Evolutionary conservation across 2,888 invertebrate genomes (phyloP), one percentile per base, ranked within the genome.

Genomic region (Drosophila recens): DNA sequence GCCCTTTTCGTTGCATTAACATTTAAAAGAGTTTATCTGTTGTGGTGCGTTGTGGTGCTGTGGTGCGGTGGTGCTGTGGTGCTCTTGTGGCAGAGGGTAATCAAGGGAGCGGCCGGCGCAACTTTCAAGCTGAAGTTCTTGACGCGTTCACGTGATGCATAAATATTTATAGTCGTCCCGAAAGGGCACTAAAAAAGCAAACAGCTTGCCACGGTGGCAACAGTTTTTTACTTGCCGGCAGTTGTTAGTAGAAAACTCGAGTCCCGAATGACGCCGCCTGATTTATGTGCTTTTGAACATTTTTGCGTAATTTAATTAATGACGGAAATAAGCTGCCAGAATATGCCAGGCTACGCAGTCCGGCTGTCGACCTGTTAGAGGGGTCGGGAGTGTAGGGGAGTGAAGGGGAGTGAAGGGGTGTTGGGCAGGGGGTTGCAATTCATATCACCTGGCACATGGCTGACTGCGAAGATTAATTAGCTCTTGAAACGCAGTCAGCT

Each of bases 281-380:
- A 89, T 89, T 89, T 89, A 89, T 90, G 90, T 78, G 90, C 79
- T 90, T 90, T 87, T 87, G 86, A 89, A 82, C 79, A 88, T 89
- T 89, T 78, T 81, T 80, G 80, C 83, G 84, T 88, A 84, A 89
- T 87, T 90, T 89, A 89, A 89, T 89, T 89, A 90, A 89, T 90
- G 90, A 89, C 84, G 79, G 75, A 78, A 81, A 82, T 78, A 82
- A 86, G 87, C 86, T 82, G 78, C 77, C 79, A 64, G 69, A 67
- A 75, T 72, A 72, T 68, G 79, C 66, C 63, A 49, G 48, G 58
- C 67, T 49, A 72, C 58, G 77, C 77, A 76, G 77, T 27, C 42
- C 34, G 45, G 57, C 66, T 65, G 72, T 67, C 71, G 53, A 54
- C 51, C 45, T 49, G 20, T n/a, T n/a, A 20, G 17, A 17, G 42